Evolutionary conservation across 2,113 vertebrate genomes (phyloP), one percentile per base, ranked within the genome.

Genomic region (Rissa tridactyla): DNA sequence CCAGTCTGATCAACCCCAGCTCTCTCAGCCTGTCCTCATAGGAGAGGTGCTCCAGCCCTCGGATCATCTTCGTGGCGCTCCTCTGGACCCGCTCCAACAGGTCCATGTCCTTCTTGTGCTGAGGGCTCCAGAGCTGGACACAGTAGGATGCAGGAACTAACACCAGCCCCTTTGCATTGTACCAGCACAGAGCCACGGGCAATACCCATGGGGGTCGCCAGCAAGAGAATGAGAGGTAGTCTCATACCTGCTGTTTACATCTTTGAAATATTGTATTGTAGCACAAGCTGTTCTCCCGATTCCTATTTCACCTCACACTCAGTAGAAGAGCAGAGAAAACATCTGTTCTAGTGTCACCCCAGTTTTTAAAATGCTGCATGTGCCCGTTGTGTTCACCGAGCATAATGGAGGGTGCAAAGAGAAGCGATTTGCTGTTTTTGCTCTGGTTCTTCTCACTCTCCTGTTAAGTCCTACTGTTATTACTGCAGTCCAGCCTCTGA

Each of bases 141-240:
- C 58, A 23, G 34, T 60, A 23, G 15, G 42, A 11, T 13, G 30
- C 34, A 71, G 73, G 60, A 49, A 13, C 7, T n/a, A 26, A 47
- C 32, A 20, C 18, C 0, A 0, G 36, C 58, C 49, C 44, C n/a
- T 60, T 65, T 36, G 80, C 21, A 1, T 30, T 13, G 22, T 12
- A 23, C 46, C 55, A 44, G 64, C 55, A n/a, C 11, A 40, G 69
- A 71, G 76, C 88, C 86, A 13, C 0, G 0, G 65, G 32, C 46
- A 14, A 3, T 16, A 15, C 40, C 60, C 32, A 7, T 11, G 38
- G 1, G 4, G 10, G 10, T 3, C 70, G 34, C 51, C 82, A 92
- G 77, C 40, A 58, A 34, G 58, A 55, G 32, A 22, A 42, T 8
- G 52, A 36, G 30, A 57, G 13, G 15, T 40, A 30, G 26, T 21